Evolutionary conservation across 2,888 invertebrate species (phyloP), one percentile per base, ranked within the genome.

Genomic region (Cyaniris semiargus): DNA sequence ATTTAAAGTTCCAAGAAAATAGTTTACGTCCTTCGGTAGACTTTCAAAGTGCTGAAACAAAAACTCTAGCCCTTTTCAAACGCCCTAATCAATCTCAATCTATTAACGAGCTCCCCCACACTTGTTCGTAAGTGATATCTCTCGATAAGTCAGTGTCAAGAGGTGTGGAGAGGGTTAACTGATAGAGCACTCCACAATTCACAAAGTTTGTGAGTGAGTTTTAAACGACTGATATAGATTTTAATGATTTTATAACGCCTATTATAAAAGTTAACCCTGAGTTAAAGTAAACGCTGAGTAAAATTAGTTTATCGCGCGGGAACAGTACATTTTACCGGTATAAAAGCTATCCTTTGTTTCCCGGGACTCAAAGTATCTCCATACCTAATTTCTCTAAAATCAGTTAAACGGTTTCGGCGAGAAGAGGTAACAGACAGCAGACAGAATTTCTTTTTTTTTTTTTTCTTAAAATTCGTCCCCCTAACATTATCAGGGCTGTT

Each of bases 121-220:
- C 74, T 74, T 74, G 27, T 53, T 74, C 48, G 27, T 74, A 74
- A 74, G 74, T 48, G 74, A 53, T 74, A 74, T 74, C 74, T 74
- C 74, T 48, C 71, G 38, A 74, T 53, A 31, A 74, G 48, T 27
- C 74, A 74, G 48, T 48, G 53, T 74, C 74, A 48, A 53, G 74
- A 27, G 74, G 53, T 23, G 13, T 21, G 21, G 44, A 60, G 60
- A 21, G 27, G 15, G 18, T 27, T 15, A 66, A 66, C 66, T 66
- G 27, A 66, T 31, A 60, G 60, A 66, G 66, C 74, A 53, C 74
- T 23, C 6, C 48, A 48, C 23, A 3, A 38, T 48, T 21, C 60
- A 23, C 23, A n/a, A n/a, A n/a, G n/a, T n/a, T n/a, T n/a, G n/a
- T n/a, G n/a, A n/a, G n/a, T 60, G 60, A 13, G 23, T 23, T 60